Conservation (phyloP, 2,797 vertebrate genomes). For the Myiotriccus ornatus region DNA sequence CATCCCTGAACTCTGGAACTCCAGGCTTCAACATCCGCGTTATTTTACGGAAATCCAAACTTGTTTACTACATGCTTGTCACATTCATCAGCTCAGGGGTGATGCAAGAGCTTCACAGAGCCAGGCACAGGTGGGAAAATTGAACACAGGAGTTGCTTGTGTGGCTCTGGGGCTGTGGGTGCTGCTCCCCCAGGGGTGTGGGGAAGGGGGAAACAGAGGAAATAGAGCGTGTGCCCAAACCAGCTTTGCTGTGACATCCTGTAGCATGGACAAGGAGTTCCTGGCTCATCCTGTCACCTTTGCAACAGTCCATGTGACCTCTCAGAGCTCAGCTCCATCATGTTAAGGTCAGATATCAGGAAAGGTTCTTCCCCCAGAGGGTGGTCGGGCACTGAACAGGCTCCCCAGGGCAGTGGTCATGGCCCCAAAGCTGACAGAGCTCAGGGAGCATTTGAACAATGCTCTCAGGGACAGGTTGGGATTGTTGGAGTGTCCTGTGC, state of each 20-base stretch:
- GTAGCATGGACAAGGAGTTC: neutral
- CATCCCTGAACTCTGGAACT: neutral
- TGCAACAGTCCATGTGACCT: neutral
- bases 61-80: constrained; percentile 25
- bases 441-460: too few species aligned
- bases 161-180: neutral
- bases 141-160: neutral
- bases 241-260: neutral
- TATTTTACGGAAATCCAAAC: constrained; percentile 7
- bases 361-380: neutral
- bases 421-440: neutral
- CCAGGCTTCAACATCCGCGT: neutral
- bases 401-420: neutral
- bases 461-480: neutral
- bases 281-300: accelerated
- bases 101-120: constrained; percentile 37
- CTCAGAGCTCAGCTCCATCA: neutral
- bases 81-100: neutral
- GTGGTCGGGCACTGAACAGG: neutral
- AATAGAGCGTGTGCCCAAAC: accelerated
- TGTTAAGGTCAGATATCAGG: neutral
- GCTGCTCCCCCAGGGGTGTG: neutral
- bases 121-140: neutral
- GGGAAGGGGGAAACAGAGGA: neutral
- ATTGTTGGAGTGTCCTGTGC: neutral